A percentile compares a stretch with the other conserved stretches of the same genome.
Conservation (phyloP, 2,113 vertebrate genomes). For the Scolopax mira region DNA sequence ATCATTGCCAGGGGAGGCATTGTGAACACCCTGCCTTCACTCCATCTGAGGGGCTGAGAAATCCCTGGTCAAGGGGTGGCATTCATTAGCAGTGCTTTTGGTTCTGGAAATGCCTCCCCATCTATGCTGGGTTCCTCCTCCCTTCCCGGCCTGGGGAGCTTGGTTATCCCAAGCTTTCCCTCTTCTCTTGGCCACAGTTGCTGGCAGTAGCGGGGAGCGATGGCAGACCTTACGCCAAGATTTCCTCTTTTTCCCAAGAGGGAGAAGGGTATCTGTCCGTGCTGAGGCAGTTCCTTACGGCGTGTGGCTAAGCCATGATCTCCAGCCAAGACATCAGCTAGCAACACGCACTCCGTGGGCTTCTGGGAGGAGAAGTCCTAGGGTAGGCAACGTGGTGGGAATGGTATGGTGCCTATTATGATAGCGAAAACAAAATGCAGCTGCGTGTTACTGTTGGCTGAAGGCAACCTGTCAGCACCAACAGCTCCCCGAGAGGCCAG, state of each 20-base stretch:
- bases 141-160: background rate
- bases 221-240: background rate
- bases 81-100: background rate
- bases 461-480: constrained; percentile 40
- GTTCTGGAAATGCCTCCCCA: background rate
- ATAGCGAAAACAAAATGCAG: constrained; percentile 13
- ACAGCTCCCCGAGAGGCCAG: background rate
- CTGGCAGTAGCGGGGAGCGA: background rate
- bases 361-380: background rate
- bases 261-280: background rate
- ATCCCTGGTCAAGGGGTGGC: background rate
- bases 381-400: background rate
- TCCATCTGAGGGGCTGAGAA: background rate
- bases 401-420: background rate
- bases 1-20: background rate
- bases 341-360: background rate
- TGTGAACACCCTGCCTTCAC: accelerated
- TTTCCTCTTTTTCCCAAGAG: background rate
- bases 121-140: background rate
- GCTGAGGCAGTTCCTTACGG: background rate
- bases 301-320: background rate
- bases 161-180: background rate
- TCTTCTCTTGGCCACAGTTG: background rate
- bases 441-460: background rate
- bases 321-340: background rate